Conservation (phyloP, 2,888 invertebrate genomes). For the Cosmopolites sordidus region DNA sequence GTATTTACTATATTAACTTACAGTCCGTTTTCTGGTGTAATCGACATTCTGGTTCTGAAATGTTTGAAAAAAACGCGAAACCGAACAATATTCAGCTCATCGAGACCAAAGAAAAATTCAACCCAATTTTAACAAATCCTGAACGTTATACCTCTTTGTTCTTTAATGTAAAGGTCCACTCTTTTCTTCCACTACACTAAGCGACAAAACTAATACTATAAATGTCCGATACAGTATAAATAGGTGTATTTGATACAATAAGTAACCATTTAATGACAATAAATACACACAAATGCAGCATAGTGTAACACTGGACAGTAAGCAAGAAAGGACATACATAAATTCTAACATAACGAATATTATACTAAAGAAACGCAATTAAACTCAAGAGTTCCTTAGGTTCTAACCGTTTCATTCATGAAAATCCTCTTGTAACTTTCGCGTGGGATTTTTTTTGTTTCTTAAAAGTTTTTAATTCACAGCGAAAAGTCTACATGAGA, state of each 20-base stretch:
- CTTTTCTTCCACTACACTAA: slow-evolving; percentile 37
- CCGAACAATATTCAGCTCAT: slow-evolving; percentile 30
- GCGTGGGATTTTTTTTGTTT: neutral
- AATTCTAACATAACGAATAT: slow-evolving; percentile 28
- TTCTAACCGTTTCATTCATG: slow-evolving; percentile 11
- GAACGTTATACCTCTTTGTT: slow-evolving; percentile 35
- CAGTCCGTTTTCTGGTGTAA: slow-evolving; percentile 27
- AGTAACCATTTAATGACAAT: slow-evolving; percentile 49
- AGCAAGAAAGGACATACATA: slow-evolving; percentile 45
- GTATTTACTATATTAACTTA: slow-evolving; percentile 35
- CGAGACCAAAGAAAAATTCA: slow-evolving; percentile 27
- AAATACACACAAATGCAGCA: slow-evolving; percentile 49
- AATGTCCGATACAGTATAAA: slow-evolving; percentile 47
- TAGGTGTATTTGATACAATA: slow-evolving; percentile 46
- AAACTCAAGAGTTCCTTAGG: slow-evolving; percentile 32
- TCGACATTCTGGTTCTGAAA: slow-evolving; percentile 43
- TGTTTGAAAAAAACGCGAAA: slow-evolving; percentile 24
- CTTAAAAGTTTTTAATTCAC: neutral
- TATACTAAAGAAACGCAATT: slow-evolving; percentile 32
- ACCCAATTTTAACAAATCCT: slow-evolving; percentile 32
- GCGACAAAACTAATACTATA: slow-evolving; percentile 45
- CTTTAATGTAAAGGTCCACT: slow-evolving; percentile 23
- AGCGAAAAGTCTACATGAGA: neutral
- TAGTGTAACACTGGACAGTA: slow-evolving; percentile 50
- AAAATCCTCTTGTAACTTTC: slow-evolving; percentile 2